Percentiles rank a stretch among this genome's conserved stretches.
Conservation (phyloP, 2,888 invertebrate species). For the Xestia c-nigrum region DNA sequence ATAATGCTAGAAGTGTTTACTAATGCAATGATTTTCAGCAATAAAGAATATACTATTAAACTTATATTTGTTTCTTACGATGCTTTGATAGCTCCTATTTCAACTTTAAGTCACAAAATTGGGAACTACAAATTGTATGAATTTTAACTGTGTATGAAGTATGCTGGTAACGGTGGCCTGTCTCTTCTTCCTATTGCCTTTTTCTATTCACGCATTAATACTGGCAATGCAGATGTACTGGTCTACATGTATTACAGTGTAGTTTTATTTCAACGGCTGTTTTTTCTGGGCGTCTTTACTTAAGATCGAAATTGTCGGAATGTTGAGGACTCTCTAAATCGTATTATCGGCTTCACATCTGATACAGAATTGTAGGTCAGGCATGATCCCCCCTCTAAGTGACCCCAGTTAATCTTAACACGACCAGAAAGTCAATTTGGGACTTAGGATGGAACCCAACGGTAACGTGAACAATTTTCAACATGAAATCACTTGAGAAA, state of each 20-base stretch:
- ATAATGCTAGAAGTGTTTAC: constrained; percentile 2
- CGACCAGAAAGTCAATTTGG: not conserved
- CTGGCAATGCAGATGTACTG: not conserved
- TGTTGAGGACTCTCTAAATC: not conserved
- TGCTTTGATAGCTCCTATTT: constrained; percentile 6
- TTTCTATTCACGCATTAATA: constrained; percentile 11
- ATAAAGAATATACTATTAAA: not conserved
- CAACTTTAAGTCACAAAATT: constrained; percentile 16
- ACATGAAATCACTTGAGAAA: not conserved
- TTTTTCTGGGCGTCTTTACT: not conserved
- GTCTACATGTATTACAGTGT: not conserved
- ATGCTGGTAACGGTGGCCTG: not conserved
- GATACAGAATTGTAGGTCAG: not conserved
- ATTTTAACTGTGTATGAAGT: constrained; percentile 2
- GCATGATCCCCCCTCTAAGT: not conserved
- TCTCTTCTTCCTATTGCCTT: constrained; percentile 19
- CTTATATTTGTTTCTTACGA: not conserved
- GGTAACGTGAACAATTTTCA: not conserved
- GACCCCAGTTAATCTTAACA: not conserved
- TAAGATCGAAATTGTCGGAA: not conserved
- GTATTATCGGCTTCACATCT: not conserved
- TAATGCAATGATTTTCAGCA: constrained; percentile 5
- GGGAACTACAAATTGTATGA: not conserved
- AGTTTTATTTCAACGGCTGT: not conserved
- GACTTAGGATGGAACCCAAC: not conserved